Evolutionary conservation across 2,888 invertebrate genomes (phyloP).

Genomic region (Leptothorax acervorum): DNA sequence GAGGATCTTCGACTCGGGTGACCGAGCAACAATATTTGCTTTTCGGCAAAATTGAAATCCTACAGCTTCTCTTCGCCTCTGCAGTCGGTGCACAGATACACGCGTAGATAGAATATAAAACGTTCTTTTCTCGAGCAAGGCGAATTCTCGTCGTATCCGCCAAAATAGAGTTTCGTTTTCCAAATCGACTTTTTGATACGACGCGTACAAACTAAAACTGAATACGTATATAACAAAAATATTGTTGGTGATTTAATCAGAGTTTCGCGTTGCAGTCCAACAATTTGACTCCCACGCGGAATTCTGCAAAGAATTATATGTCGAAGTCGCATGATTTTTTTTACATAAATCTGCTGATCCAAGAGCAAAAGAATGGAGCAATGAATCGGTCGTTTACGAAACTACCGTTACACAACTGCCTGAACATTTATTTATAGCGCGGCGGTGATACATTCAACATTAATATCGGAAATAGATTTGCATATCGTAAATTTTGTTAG

Average conservation of each 20-base stretch:
- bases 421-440: slow-evolving; percentile 40
- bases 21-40: slow-evolving; percentile 55
- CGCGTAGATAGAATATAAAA: slow-evolving; percentile 49
- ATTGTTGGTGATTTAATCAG: slow-evolving; percentile 30
- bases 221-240: slow-evolving; percentile 13
- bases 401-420: slow-evolving; percentile 27
- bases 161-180: slow-evolving; percentile 44
- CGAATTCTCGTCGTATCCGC: neutral
- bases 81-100: slow-evolving; percentile 19
- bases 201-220: neutral
- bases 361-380: slow-evolving; percentile 23
- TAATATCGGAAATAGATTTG: slow-evolving; percentile 53
- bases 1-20: slow-evolving; percentile 41
- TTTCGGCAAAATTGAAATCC: slow-evolving; percentile 54
- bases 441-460: slow-evolving; percentile 12
- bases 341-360: slow-evolving; percentile 25
- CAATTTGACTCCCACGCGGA: neutral
- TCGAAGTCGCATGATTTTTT: slow-evolving; percentile 30
- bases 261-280: neutral
- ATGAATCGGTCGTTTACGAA: slow-evolving; percentile 43
- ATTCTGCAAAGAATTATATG: slow-evolving; percentile 14
- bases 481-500: slow-evolving; percentile 40
- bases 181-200: slow-evolving; percentile 39
- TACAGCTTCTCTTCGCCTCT: slow-evolving; percentile 20
- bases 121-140: slow-evolving; percentile 28